Conservation (phyloP, 2,113 vertebrate genomes). For the Campylomormyrus numenius region DNA sequence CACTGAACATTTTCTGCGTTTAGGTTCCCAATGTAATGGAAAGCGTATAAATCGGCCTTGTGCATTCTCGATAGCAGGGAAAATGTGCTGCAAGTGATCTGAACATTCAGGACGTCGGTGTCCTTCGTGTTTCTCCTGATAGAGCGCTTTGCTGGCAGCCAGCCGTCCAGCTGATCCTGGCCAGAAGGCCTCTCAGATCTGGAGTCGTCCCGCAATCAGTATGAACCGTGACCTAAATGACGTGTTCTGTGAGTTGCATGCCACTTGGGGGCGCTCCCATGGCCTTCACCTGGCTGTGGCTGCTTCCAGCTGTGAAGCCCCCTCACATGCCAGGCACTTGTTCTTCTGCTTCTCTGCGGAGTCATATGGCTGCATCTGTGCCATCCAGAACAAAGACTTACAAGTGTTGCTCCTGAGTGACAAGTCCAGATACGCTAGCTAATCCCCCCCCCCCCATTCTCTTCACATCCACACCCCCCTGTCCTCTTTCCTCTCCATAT, state of each 20-base stretch:
- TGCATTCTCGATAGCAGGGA: not conserved
- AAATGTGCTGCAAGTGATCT: not conserved
- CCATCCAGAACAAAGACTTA: not conserved
- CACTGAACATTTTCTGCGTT: not conserved
- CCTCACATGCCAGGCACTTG: not conserved
- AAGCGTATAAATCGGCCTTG: not conserved
- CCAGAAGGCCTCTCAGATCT: not conserved
- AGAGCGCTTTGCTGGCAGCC: slow-evolving; percentile 50
- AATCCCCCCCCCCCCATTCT: slow-evolving; percentile 22
- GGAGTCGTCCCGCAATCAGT: not conserved
- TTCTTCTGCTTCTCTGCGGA: not conserved
- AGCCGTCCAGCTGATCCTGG: slow-evolving; percentile 50
- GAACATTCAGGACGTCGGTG: not conserved
- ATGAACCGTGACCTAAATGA: slow-evolving; percentile 35
- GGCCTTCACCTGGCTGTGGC: slow-evolving; percentile 18
- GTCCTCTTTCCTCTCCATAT: slow-evolving; percentile 41
- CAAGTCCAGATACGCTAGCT: slow-evolving; percentile 3
- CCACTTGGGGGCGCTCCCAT: slow-evolving; percentile 1
- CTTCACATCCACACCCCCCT: slow-evolving; percentile 29
- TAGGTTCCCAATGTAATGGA: not conserved
- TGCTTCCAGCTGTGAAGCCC: not conserved
- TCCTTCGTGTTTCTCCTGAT: slow-evolving; percentile 39
- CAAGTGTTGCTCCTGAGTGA: slow-evolving; percentile 16
- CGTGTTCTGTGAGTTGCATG: not conserved
- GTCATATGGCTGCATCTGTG: not conserved